Evolutionary conservation across 2,797 vertebrate genomes (phyloP), one percentile per base, ranked within the genome.

Genomic region (Morus bassanus): DNA sequence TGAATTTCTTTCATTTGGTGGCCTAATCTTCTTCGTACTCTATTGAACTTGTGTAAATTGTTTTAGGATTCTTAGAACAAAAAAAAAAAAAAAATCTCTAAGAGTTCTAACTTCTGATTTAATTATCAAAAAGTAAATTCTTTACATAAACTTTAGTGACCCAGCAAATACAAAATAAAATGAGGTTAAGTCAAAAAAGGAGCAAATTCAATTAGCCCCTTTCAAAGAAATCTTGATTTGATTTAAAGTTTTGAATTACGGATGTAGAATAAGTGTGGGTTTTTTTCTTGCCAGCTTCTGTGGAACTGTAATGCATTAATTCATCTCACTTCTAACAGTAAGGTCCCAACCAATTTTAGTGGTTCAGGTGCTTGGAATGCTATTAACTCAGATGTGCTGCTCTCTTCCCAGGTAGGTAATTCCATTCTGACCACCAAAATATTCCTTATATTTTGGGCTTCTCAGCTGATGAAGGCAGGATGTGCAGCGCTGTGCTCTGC

Each of bases 51-150:
- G 28, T 37, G 28, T 68, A 84, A 74, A 89, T 82, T 92, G 43
- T 80, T 89, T 93, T 88, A 91, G 60, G 51, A 91, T 93, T 80
- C 68, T 87, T 79, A 65, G 45, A 87, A 83, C 10, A 64, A 61
- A 30, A 57, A 84, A 39, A 53, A 43, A n/a, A 59, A 60, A 33
- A 60, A 50, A 48, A 9, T 1, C n/a, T 33, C 48, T 31, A 33
- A 37, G 81, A 81, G 41, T 86, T 81, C 61, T 76, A 88, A 78
- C 72, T 95, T 93, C 57, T 68, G 46, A 72, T 82, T 88, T 93
- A 93, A 95, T 92, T 95, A 89, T 91, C 60, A n/a, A 89, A 91
- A 69, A 69, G 41, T 76, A 85, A 92, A 81, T 87, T 94, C 82
- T 79, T 92, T 76, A 70, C 27, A 33, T 79, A 74, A 92, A 87